Evolutionary conservation across 2,888 invertebrate species (phyloP).

Genomic region (Drosophila gaucha): DNA sequence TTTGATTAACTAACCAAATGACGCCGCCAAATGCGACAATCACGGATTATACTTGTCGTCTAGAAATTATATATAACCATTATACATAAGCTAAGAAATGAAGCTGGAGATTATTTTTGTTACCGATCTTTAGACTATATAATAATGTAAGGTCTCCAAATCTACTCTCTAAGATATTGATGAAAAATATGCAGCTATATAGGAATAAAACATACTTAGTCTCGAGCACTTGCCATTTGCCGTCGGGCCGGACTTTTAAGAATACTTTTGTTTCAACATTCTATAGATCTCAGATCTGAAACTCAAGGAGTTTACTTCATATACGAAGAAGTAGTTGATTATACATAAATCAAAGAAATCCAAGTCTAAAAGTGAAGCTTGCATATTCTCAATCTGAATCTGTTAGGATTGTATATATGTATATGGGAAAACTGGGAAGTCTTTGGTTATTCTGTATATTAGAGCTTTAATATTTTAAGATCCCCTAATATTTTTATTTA

Average conservation of each 20-base stretch:
- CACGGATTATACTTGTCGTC: conserved; percentile 45
- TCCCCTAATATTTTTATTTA: too few species aligned
- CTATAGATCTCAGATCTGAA: neutral
- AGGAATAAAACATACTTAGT: too few species aligned
- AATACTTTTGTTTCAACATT: too few species aligned
- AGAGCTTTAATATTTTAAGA: neutral
- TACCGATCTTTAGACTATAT: neutral
- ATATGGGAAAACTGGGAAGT: neutral
- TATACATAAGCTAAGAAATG: neutral
- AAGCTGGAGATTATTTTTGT: neutral
- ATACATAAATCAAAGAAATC: too few species aligned
- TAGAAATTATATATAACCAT: neutral
- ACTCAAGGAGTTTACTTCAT: too few species aligned
- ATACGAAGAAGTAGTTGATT: too few species aligned
- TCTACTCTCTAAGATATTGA: neutral
- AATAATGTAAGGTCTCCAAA: neutral
- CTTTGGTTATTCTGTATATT: neutral
- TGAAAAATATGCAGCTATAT: too few species aligned
- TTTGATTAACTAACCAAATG: conserved; percentile 19
- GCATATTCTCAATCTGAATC: neutral
- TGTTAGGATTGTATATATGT: too few species aligned
- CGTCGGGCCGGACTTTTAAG: conserved; percentile 1
- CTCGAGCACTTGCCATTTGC: neutral
- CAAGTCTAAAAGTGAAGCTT: too few species aligned
- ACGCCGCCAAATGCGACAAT: conserved; percentile 8